A percentile compares a stretch with the other conserved stretches of the same genome.
These are phyloP conservation scores for Troides helena DNA, from an alignment of 2,888 invertebrate species.

Conservation along the genomic window DNA sequence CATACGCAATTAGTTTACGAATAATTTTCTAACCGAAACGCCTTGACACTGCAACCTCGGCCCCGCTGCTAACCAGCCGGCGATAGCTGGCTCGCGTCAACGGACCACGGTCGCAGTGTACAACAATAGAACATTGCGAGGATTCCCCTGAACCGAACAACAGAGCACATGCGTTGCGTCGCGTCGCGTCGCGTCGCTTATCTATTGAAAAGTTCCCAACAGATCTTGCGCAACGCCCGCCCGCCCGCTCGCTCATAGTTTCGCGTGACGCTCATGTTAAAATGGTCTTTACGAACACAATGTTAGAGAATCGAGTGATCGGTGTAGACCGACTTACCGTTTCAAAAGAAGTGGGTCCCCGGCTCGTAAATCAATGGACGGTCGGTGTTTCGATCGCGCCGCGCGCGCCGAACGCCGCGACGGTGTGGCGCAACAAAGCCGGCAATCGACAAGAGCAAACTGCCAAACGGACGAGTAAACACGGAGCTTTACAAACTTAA, in stretches of 20 bases:
- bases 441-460: conserved; percentile 51
- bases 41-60: conserved; percentile 70
- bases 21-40: conserved; percentile 44
- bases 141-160: conserved; percentile 53
- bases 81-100: conserved; percentile 62
- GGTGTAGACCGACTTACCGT: conserved; percentile 57
- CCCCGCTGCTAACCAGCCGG: conserved; percentile 42
- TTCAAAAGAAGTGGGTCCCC: conserved; percentile 54
- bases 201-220: conserved; percentile 30
- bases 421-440: conserved; percentile 52
- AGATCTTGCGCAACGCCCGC: conserved; percentile 17
- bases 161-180: conserved; percentile 39
- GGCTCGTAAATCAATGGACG: conserved; percentile 59
- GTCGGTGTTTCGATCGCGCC: conserved; percentile 57
- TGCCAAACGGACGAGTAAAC: conserved; percentile 60
- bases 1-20: conserved; percentile 42
- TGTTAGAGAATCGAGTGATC: conserved; percentile 40
- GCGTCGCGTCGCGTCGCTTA: neutral
- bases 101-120: conserved; percentile 59
- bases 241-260: conserved; percentile 5
- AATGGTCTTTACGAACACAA: conserved; percentile 39
- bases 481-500: conserved; percentile 64
- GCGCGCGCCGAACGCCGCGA: conserved; percentile 49
- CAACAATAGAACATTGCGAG: conserved; percentile 53
- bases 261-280: conserved; percentile 24